Evolutionary conservation across 2,888 invertebrate genomes (phyloP), one percentile per base, ranked within the genome.

Genomic region (Biston betularia): DNA sequence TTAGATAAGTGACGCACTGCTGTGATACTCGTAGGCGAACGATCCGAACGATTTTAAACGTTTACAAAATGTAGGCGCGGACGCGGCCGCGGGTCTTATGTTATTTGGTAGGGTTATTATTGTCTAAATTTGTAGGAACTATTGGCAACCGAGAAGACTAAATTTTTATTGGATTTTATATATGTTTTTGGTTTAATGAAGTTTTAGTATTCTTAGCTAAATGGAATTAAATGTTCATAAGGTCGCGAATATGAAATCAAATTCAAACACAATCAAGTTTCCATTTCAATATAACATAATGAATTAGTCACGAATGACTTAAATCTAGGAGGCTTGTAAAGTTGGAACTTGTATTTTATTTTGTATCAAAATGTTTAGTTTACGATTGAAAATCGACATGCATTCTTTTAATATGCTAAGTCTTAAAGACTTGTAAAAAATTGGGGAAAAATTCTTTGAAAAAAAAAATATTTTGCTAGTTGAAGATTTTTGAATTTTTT

Each of bases 21-120:
- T 92, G 92, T 92, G 92, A 92, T 92, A 92, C 88, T 79, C 81
- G 81, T 82, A 84, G 85, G 84, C 84, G 84, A 80, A 84, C 79
- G 79, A 80, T 81, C 81, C 80, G 82, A 82, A 76, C 77, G 77
- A 80, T 80, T 81, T 78, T 78, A 78, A 82, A 81, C 73, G 79
- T 80, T 74, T 62, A 70, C 40, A 63, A 66, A 71, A 72, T 53
- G 75, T 72, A 69, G 76, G 72, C 69, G 38, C 40, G 60, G 60
- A 38, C 74, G 71, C 75, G 76, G 75, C 75, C 74, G 79, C 76
- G 74, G 75, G 61, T 65, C 54, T 70, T 70, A 55, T 68, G 62
- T 71, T 72, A 70, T 78, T 75, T 70, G 70, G 68, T 81, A 80
- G 73, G 69, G 69, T 74, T 75, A 72, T 70, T 40, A 40, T 54